These are phyloP conservation scores for Indri indri DNA, from an alignment of 2,113 vertebrate genomes.

Conservation along the genomic window DNA sequence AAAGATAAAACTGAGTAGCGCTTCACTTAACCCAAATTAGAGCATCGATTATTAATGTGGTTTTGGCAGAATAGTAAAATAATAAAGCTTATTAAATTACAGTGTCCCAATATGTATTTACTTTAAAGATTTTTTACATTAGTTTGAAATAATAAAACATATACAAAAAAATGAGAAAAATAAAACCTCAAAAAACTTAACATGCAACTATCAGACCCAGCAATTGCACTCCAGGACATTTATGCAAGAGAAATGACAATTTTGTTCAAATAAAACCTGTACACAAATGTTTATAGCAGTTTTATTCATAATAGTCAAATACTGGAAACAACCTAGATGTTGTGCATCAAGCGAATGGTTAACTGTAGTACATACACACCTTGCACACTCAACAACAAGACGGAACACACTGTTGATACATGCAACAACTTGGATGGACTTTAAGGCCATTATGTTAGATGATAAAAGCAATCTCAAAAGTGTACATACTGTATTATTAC, in stretches of 20 bases:
- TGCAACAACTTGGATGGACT: neutral
- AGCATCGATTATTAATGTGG: neutral
- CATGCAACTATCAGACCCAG: neutral
- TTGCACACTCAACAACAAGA: neutral
- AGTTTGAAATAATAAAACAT: neutral
- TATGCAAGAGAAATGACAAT: neutral
- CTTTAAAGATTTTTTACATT: neutral
- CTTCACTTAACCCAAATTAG: conserved; percentile 67
- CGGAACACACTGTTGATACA: neutral
- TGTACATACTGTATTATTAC: neutral
- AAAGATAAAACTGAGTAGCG: conserved; percentile 71
- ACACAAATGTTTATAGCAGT: neutral
- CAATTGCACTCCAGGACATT: neutral
- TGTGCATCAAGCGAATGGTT: neutral
- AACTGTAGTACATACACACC: neutral
- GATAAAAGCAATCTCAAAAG: neutral
- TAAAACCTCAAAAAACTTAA: neutral
- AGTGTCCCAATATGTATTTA: neutral
- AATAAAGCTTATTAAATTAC: neutral
- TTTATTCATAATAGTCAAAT: neutral
- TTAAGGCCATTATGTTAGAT: neutral
- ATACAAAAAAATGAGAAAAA: neutral
- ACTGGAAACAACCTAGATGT: neutral
- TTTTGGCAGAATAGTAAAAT: conserved; percentile 36
- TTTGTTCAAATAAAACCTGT: neutral